Conservation (phyloP, 2,113 vertebrate species). For the Mustelus asterias region DNA sequence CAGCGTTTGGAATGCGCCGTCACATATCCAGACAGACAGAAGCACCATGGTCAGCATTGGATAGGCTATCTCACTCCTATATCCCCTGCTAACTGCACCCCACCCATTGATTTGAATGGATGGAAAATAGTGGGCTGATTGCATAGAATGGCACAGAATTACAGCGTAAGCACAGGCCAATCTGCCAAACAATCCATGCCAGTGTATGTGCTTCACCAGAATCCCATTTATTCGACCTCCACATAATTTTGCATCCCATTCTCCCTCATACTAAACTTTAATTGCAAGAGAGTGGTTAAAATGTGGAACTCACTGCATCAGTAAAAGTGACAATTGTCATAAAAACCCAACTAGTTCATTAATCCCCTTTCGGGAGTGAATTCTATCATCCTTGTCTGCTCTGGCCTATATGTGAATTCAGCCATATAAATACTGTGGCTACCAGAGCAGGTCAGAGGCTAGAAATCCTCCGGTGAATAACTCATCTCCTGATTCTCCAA, state of each 20-base stretch:
- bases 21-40: neutral
- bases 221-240: neutral
- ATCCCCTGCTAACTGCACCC: neutral
- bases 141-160: neutral
- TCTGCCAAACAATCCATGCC: neutral
- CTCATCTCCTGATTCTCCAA: too few relatives aligned
- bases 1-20: neutral
- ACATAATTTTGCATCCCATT: neutral
- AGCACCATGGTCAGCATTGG: neutral
- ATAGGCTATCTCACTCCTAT: neutral
- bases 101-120: neutral
- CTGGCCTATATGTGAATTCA: neutral
- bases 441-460: too few relatives aligned
- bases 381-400: neutral
- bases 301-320: neutral
- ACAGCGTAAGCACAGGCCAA: neutral
- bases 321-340: neutral
- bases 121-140: neutral
- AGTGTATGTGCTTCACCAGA: neutral
- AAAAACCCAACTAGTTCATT: neutral
- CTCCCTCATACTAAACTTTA: neutral
- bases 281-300: neutral
- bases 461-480: too few relatives aligned
- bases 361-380: neutral
- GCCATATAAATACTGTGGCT: neutral